Conservation (phyloP, 37 sponge, comb jelly and placozoan genomes). For the Haliclona indistincta region DNA sequence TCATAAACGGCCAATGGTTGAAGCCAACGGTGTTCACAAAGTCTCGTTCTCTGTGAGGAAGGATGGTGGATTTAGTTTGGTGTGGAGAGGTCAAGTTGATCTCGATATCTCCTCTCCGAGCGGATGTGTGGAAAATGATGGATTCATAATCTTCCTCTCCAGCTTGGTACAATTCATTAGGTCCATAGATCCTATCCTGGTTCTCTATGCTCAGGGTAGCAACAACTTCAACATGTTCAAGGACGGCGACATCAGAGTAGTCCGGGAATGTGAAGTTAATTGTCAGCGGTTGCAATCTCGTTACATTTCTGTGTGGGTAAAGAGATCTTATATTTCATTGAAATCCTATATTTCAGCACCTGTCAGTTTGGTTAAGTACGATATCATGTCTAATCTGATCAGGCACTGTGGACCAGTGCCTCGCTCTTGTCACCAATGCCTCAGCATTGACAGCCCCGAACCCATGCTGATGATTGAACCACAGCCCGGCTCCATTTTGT, state of each 20-base stretch:
- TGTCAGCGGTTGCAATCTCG: not conserved
- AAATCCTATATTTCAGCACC: not conserved
- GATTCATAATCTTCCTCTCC: not conserved
- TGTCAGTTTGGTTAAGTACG: not conserved
- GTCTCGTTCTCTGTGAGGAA: constrained; percentile 59
- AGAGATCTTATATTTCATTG: too few relatives aligned
- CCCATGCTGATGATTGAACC: constrained; percentile 82
- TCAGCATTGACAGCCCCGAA: constrained; percentile 93
- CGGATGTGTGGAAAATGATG: not conserved
- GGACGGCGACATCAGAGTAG: not conserved
- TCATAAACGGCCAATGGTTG: constrained; percentile 76
- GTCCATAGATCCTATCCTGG: not conserved
- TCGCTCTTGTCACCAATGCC: constrained; percentile 87
- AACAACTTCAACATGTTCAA: constrained; percentile 27
- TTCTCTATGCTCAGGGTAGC: not conserved
- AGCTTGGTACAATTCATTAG: not conserved
- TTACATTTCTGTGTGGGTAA: not conserved
- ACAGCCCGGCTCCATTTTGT: constrained; percentile 84
- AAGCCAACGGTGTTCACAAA: constrained; percentile 20
- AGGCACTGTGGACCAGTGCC: constrained; percentile 84
- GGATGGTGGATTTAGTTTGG: constrained; percentile 65
- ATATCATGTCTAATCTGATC: constrained; percentile 15
- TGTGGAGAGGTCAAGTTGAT: constrained; percentile 71
- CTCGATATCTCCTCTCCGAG: constrained; percentile 64
- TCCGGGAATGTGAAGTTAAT: not conserved